These are phyloP conservation scores for Drosophila helvetica DNA, from an alignment of 2,888 invertebrate species.

Conservation along the genomic window DNA sequence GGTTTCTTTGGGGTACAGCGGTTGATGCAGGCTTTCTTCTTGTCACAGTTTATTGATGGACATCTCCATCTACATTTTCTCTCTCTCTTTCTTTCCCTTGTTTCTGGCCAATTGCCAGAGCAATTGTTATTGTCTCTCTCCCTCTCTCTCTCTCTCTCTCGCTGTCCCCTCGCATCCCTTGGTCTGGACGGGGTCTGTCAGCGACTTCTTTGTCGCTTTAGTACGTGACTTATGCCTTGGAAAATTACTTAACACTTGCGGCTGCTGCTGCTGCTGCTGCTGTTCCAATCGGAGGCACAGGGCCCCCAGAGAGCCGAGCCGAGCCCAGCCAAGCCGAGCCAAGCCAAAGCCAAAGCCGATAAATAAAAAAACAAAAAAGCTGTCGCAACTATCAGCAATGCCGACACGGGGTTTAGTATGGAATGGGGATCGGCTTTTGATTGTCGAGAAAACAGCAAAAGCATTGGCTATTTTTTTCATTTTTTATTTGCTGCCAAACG, in stretches of 20 bases:
- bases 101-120: constrained; percentile 40
- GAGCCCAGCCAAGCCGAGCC: too few species aligned
- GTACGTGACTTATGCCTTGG: constrained; percentile 70
- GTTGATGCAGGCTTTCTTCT: background rate
- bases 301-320: background rate
- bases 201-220: constrained; percentile 39
- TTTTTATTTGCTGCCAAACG: constrained; percentile 33
- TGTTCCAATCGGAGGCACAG: background rate
- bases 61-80: background rate
- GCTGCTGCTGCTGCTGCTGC: background rate
- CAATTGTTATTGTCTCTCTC: constrained; percentile 11
- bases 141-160: background rate
- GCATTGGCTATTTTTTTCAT: constrained; percentile 10
- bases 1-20: too few species aligned
- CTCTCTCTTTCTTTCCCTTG: background rate
- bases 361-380: constrained; percentile 13
- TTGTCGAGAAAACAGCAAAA: constrained; percentile 24
- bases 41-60: background rate
- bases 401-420: background rate
- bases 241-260: constrained; percentile 66
- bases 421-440: constrained; percentile 48
- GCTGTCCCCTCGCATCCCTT: constrained; percentile 2
- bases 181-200: constrained; percentile 4
- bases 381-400: constrained; percentile 25
- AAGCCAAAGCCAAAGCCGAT: background rate